Evolutionary conservation across 2,113 vertebrate species (phyloP).

Genomic region (Lycaon pictus): DNA sequence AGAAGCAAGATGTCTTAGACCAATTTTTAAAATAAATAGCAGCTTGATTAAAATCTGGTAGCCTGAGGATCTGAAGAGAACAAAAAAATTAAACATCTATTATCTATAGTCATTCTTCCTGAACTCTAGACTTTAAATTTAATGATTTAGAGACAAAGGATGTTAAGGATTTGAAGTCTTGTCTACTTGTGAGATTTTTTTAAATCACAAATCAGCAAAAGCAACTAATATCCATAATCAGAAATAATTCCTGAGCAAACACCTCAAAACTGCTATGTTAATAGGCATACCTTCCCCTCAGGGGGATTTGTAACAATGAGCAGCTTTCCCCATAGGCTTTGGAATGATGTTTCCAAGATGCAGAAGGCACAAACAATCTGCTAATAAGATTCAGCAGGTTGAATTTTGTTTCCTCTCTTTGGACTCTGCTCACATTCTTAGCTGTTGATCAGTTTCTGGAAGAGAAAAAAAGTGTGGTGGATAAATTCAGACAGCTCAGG

Average conservation of each 20-base stretch:
- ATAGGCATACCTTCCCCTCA: background rate
- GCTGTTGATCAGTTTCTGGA: background rate
- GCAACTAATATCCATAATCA: background rate
- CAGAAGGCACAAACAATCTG: background rate
- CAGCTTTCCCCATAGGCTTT: background rate
- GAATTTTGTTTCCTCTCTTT: background rate
- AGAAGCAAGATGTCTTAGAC: background rate
- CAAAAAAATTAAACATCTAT: constrained; percentile 1
- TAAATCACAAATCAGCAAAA: constrained; percentile 26
- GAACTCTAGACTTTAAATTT: background rate
- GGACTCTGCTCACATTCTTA: background rate
- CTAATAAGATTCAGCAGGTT: background rate
- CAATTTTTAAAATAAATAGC: constrained; percentile 13
- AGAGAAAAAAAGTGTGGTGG: background rate
- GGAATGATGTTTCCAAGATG: background rate
- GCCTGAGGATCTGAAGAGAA: background rate
- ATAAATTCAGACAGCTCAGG: background rate
- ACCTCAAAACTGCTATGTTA: background rate
- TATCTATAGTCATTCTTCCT: background rate
- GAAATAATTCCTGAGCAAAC: background rate
- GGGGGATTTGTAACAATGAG: background rate
- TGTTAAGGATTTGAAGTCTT: background rate
- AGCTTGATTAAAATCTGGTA: constrained; percentile 40
- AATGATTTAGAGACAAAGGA: background rate
- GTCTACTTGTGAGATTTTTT: background rate